Evolutionary conservation across 1,140 invertebrate genomes (phyloP), one percentile per base, ranked within the genome.

Genomic region (Brachionus manjavacas): DNA sequence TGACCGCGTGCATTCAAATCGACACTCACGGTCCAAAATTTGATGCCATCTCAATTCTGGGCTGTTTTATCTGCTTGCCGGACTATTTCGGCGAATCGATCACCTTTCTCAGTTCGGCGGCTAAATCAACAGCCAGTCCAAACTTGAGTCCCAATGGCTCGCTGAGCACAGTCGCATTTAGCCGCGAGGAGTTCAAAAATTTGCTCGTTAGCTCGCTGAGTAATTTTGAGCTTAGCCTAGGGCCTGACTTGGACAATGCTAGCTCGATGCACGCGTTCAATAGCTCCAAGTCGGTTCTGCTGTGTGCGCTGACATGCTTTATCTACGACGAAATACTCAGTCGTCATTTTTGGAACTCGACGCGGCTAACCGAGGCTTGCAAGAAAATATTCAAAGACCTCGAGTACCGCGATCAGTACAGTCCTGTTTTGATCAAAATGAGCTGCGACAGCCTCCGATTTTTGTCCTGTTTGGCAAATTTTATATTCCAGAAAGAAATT

Each of bases 41-140:
- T 14, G 96, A 98, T 88, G 95, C 96, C 0, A 92, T 96, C n/a
- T 94, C 95, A 0, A 93, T 98, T 68, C 90, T 99, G 7, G 95
- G 95, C 1, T 93, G 94, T 0, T 89, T 98, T 55, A 90, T 97
- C 23, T 94, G 94, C 85, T 92, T 96, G 84, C 94, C 95, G 0
- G 91, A 93, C 85, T 92, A 93, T 55, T 91, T 94, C 83, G 91
- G 92, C 86, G 93, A 93, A 84, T 91, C 95, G 11, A 93, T 94
- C 1, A 93, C 95, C 85, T 90, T 81, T 23, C 14, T 76, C 1
- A 81, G 76, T 39, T 49, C 76, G 4, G n/a, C 16, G 9, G n/a
- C 25, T 1, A 80, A 23, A 16, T 72, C 68, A 39, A 16, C 68
- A 1, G 8, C 12, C 16, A 72, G 68, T 43, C 68, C 68, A 2